Conservation (phyloP, 2,113 vertebrate genomes). For the Apteryx owenii region DNA sequence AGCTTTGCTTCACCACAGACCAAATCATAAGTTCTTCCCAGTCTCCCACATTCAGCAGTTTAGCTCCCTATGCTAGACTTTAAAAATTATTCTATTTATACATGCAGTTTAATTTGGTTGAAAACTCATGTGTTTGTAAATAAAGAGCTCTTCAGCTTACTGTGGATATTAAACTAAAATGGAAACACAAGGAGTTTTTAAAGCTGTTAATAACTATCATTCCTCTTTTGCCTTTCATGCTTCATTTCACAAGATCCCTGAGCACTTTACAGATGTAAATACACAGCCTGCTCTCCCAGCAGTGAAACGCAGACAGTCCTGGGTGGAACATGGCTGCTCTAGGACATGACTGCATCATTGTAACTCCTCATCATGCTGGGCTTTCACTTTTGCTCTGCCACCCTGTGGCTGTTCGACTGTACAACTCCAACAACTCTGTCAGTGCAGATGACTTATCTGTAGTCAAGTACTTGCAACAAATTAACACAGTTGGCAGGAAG, state of each 20-base stretch:
- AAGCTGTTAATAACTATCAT: neutral
- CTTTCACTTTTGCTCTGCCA: constrained; percentile 7
- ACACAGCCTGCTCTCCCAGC: neutral
- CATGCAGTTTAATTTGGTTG: neutral
- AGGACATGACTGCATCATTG: neutral
- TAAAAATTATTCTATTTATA: neutral
- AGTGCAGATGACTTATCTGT: neutral
- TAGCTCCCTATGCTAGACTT: neutral
- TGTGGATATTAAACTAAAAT: neutral
- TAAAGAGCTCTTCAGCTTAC: neutral
- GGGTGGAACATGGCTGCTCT: neutral
- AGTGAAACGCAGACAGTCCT: neutral
- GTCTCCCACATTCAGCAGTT: neutral
- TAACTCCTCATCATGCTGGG: neutral
- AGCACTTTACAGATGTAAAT: neutral
- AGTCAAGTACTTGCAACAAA: neutral
- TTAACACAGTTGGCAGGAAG: neutral
- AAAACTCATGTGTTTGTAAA: neutral
- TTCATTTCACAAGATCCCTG: constrained; percentile 6
- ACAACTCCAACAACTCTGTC: neutral
- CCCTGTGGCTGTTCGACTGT: neutral
- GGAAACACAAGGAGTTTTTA: neutral
- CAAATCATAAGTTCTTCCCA: neutral
- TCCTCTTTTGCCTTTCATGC: neutral
- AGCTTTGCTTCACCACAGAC: neutral